Evolutionary conservation across 2,888 invertebrate genomes (phyloP).

Genomic region (Zootermopsis nevadensis): DNA sequence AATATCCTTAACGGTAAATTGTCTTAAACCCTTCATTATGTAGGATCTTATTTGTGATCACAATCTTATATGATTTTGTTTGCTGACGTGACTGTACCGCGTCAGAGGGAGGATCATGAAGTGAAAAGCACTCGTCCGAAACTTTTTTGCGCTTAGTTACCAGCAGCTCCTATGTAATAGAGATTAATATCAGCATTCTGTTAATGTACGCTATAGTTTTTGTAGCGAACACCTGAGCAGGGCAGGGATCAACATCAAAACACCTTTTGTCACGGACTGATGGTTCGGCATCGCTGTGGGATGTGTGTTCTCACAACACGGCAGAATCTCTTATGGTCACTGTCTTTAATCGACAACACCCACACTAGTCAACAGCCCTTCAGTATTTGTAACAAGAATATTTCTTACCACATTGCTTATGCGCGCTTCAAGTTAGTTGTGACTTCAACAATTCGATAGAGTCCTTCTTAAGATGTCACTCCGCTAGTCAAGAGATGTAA

Average conservation of each 20-base stretch:
- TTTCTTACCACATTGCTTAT: not conserved
- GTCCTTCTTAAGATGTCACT: no score
- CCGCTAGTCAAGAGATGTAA: no score
- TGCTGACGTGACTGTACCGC: conserved; percentile 14
- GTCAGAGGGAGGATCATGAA: conserved; percentile 34
- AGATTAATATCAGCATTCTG: conserved; percentile 29
- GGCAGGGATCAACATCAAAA: conserved; percentile 1
- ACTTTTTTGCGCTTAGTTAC: conserved; percentile 1
- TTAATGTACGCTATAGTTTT: conserved; percentile 29
- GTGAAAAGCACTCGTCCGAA: conserved; percentile 33
- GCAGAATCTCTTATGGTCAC: no score
- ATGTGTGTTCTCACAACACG: not conserved
- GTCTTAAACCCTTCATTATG: not conserved
- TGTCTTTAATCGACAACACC: not conserved
- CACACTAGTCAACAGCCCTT: not conserved
- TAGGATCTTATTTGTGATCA: not conserved
- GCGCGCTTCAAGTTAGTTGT: not conserved
- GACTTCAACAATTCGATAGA: no score
- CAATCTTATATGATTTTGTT: not conserved
- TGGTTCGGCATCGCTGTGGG: conserved; percentile 9
- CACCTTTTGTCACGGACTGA: conserved; percentile 33
- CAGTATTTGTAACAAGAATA: not conserved
- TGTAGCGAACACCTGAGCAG: conserved; percentile 22
- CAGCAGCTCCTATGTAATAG: conserved; percentile 25
- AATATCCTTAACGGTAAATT: not conserved